Percentiles rank a stretch among this genome's conserved stretches.
phyloP scores from a whole-genome alignment of 1,140 invertebrate species.

The Meloidogyne floridensis region DNA sequence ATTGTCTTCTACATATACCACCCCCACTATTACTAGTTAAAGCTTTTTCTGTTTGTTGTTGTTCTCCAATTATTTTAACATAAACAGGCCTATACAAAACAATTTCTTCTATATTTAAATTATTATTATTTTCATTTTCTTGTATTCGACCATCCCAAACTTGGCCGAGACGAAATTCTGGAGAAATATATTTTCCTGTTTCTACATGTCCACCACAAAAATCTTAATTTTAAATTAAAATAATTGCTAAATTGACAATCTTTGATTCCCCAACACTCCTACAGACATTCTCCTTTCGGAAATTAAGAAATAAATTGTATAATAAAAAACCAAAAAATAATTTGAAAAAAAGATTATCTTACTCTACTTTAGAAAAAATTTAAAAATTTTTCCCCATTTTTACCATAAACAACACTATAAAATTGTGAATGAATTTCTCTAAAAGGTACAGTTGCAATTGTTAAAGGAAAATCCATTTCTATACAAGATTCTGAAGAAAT shows the following conservation, averaged over 20 bases:
- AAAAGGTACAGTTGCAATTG: constrained; percentile 79
- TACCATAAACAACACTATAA: constrained; percentile 77
- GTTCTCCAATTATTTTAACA: constrained; percentile 54
- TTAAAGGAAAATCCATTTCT: constrained; percentile 79
- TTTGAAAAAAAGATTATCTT: neutral
- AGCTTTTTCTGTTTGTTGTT: neutral
- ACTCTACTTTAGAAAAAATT: no score
- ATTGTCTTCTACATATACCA: neutral
- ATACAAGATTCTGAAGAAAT: constrained; percentile 67
- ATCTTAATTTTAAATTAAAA: constrained; percentile 32
- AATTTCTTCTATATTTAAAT: constrained; percentile 51
- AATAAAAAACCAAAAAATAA: constrained; percentile 9
- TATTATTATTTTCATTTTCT: constrained; percentile 33
- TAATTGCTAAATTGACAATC: no score
- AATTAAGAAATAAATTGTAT: no score
- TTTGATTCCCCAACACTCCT: no score
- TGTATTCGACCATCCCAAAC: constrained; percentile 73
- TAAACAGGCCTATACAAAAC: constrained; percentile 62
- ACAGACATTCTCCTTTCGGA: no score
- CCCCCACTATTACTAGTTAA: neutral
- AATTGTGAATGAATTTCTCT: constrained; percentile 75
- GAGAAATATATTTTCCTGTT: constrained; percentile 79
- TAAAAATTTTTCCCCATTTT: neutral
- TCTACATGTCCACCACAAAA: constrained; percentile 72
- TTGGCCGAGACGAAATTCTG: constrained; percentile 79